Evolutionary conservation across 2,797 vertebrate species (phyloP), one percentile per base, ranked within the genome.

Genomic region (Lateolabrax maculatus): DNA sequence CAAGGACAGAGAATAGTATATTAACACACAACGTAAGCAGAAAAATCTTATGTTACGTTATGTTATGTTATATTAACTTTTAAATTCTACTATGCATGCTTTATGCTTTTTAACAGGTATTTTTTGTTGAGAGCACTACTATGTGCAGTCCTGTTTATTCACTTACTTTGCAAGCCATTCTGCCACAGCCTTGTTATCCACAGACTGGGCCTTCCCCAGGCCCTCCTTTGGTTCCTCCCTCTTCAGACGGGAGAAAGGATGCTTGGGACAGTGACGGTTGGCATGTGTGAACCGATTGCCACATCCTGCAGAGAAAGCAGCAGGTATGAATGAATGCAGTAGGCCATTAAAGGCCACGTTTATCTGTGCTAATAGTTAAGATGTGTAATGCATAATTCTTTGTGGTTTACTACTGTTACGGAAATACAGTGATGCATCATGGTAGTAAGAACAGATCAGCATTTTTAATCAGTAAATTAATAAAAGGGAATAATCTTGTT

Each of bases 111-210:
- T 34, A 57, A 55, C 18, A 23, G 23, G 9, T 51, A 5, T 15
- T 21, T 21, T 41, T 4, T 58, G 44, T 27, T 60, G 15, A 53
- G 6, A 23, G 5, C 9, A 21, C 9, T 2, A n/a, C 9, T 6
- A 16, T 18, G 25, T 16, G 8, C 16, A 19, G 9, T 16, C 48
- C 15, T 43, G 27, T 62, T 49, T 9, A 6, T 31, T 49, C 9
- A 91, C 97, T 96, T 95, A 99, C 98, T 97, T 99, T 67, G 96
- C 94, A 85, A 99, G 94, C 98, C 98, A 99, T 84, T 99, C 98
- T 0, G 98, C 97, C 62, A 98, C 97, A 55, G 98, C 98, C 95
- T 98, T 97, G 94, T 99, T 98, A 72, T 98, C 97, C 75, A 96
- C 96, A 0, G 96, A 96, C 86, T 98, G 95, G 55, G 96, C 95